Base-by-base conservation (phyloP, 1,140 invertebrate genomes). In the Magallana ariakensis region DNA sequence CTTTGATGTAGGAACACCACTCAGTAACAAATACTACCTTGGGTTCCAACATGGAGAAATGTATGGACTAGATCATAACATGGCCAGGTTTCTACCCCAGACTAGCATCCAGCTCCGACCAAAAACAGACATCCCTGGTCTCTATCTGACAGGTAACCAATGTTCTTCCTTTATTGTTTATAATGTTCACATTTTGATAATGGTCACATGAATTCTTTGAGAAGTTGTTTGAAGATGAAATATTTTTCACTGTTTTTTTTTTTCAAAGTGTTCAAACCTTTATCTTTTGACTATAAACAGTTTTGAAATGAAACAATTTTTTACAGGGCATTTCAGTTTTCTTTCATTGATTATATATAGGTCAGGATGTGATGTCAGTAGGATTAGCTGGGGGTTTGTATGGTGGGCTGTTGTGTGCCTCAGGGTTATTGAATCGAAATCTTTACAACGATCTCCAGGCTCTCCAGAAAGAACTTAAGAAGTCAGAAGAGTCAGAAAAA, bases 11-110 rank as follows among this genome's bases (percentile, higher is more conserved):
- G 95, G 94, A 7, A 94, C 93, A 22, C 95, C 94, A 10, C 56
- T 95, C 26, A 93, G 92, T 10, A 95, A 95, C 89, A 92, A 93
- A 53, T 91, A 93, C 89, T 95, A 95, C 89, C 89, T 95, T 15
- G 93, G 91, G 11, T 87, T 92, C 57, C 89, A 93, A 9, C 88
- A 91, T 54, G 95, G 95, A 62, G 94, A 95, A 85, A 94, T 94
- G 88, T 95, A 95, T 83, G 95, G 95, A 7, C 87, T 95, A 75
- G 92, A 95, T 83, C 94, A 95, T 86, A 90, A 87, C 46, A 86
- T 82, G 6, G 56, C 86, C 13, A 90, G 95, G 13, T 95, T 94
- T 87, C 83, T 80, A 13, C 91, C 93, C 5, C 91, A 94, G 26
- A 89, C 89, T 7, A 89, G 91, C n/a, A 88, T 92, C 19, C 85